Evolutionary conservation across 1,140 invertebrate species (phyloP).

Genomic region (Aphis craccivora): DNA sequence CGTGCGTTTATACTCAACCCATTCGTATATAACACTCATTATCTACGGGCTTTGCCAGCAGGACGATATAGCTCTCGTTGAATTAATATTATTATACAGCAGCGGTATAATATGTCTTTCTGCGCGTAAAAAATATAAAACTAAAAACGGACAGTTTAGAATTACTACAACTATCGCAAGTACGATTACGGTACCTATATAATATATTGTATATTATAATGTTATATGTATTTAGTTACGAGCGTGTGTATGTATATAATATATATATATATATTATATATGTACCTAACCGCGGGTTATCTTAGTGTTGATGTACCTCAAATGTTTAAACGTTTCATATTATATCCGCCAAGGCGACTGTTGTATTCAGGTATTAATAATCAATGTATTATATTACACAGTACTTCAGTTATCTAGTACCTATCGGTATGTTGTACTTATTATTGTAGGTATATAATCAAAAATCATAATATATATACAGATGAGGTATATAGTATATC

Average conservation of each 20-base stretch:
- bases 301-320: no score
- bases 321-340: no score
- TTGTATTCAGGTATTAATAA: no score
- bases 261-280: not conserved
- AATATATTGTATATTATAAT: not conserved
- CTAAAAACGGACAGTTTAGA: not conserved
- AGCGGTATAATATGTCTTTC: not conserved
- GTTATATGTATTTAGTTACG: not conserved
- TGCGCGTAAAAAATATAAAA: not conserved
- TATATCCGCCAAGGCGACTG: no score
- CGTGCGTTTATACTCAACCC: not conserved
- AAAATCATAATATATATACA: no score
- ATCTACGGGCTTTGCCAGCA: not conserved
- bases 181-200: not conserved
- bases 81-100: not conserved
- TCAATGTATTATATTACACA: no score
- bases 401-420: no score
- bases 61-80: not conserved
- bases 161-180: constrained; percentile 26
- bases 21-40: not conserved
- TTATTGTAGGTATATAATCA: not conserved
- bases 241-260: not conserved
- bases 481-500: no score
- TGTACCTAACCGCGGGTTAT: not conserved
- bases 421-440: not conserved